These are phyloP conservation scores for Epirrhoe tristata DNA, from an alignment of 2,888 invertebrate species.

Conservation along the genomic window DNA sequence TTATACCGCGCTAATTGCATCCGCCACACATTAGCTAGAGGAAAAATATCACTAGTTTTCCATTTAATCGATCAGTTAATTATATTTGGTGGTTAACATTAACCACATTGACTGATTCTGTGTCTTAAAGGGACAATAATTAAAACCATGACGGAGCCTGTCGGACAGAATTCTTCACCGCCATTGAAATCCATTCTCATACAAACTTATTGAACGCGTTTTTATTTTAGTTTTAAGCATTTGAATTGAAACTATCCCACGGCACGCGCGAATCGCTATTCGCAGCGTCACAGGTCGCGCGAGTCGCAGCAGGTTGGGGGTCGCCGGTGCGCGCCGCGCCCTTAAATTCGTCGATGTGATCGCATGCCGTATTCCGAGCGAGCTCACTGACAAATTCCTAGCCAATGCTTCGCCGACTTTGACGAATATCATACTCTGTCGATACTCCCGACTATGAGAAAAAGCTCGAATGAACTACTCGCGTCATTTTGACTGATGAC, in stretches of 20 bases:
- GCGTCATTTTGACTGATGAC: slow-evolving; percentile 60
- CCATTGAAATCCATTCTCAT: too few relatives aligned
- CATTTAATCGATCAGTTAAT: not conserved
- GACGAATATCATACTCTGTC: slow-evolving; percentile 61
- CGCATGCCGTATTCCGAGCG: slow-evolving; percentile 44
- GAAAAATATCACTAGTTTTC: not conserved
- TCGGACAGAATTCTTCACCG: too few relatives aligned
- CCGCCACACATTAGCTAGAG: not conserved
- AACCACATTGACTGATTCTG: not conserved
- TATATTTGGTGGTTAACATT: not conserved
- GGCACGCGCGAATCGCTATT: too few relatives aligned
- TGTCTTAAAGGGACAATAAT: too few relatives aligned
- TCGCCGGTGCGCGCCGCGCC: not conserved
- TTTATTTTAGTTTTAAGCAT: too few relatives aligned
- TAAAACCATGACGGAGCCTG: too few relatives aligned
- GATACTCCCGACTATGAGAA: slow-evolving; percentile 33
- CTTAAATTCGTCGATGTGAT: slow-evolving; percentile 25
- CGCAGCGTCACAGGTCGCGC: too few relatives aligned
- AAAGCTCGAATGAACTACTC: slow-evolving; percentile 40
- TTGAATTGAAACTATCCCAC: too few relatives aligned
- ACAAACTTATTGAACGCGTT: too few relatives aligned
- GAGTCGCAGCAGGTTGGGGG: too few relatives aligned
- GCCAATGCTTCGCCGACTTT: slow-evolving; percentile 56
- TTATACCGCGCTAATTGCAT: not conserved
- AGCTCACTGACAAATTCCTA: slow-evolving; percentile 54